Evolutionary conservation across 2,113 vertebrate genomes (phyloP).

Genomic region (Oceanodroma tethys): DNA sequence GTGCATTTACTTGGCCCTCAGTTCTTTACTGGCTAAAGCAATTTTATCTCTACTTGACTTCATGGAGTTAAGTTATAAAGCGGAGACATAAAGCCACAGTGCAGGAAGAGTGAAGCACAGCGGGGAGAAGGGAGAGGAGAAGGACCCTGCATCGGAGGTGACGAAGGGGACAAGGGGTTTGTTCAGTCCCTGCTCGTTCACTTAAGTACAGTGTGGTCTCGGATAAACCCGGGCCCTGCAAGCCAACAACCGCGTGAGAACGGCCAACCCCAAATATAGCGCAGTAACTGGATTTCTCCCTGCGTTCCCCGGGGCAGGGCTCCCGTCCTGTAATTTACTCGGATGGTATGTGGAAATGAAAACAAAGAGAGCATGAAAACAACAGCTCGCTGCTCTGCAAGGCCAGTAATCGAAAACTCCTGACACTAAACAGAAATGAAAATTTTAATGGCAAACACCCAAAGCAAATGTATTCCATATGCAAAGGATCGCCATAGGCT

Average conservation of each 20-base stretch:
- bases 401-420: constrained; percentile 63
- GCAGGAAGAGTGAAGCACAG: neutral
- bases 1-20: neutral
- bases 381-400: constrained; percentile 18
- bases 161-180: neutral
- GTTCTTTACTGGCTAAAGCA: neutral
- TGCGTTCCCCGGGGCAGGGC: neutral
- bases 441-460: constrained; percentile 71
- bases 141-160: neutral
- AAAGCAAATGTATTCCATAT: constrained; percentile 72
- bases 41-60: neutral
- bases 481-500: constrained; percentile 34
- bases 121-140: neutral
- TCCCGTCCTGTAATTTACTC: neutral
- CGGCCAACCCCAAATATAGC: neutral
- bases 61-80: neutral
- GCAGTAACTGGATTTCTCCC: neutral
- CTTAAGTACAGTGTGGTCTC: rapidly evolving
- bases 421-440: constrained; percentile 75
- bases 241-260: rapidly evolving
- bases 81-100: neutral
- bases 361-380: constrained; percentile 59
- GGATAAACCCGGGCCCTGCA: neutral
- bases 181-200: neutral
- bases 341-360: constrained; percentile 41